Conservation (phyloP, 2,113 vertebrate species). For the Vimba vimba region DNA sequence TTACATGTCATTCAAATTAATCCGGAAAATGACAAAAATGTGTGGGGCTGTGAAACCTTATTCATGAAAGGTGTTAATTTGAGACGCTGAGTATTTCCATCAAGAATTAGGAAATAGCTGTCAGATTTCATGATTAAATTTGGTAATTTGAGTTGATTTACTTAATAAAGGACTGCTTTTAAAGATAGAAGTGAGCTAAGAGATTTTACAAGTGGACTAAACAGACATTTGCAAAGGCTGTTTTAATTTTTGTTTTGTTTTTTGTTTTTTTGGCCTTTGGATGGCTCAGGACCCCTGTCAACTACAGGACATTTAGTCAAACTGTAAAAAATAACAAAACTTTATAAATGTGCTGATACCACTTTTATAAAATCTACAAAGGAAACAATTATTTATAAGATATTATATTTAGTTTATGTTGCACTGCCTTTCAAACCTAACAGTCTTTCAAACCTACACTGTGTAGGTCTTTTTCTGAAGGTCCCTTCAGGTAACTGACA, state of each 20-base stretch:
- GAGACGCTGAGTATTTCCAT: background rate
- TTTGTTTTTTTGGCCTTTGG: too few relatives aligned
- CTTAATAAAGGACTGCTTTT: background rate
- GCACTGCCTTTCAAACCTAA: background rate
- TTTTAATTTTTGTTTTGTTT: too few relatives aligned
- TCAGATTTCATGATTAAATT: background rate
- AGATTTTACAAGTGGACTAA: background rate
- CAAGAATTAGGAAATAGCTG: background rate
- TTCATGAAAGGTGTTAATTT: background rate
- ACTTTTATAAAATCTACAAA: background rate
- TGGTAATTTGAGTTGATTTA: background rate
- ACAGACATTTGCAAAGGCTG: background rate
- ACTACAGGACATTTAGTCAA: too few relatives aligned
- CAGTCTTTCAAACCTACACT: background rate
- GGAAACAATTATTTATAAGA: background rate
- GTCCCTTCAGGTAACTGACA: background rate
- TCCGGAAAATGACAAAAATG: background rate
- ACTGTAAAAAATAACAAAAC: too few relatives aligned
- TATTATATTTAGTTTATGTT: background rate
- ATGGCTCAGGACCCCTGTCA: too few relatives aligned
- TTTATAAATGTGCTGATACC: background rate
- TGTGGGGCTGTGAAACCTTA: background rate
- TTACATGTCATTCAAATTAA: background rate
- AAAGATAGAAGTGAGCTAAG: background rate
- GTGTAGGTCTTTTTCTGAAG: background rate